phyloP scores from a whole-genome alignment of 2,888 invertebrate species.

The Thalpophila matura region DNA sequence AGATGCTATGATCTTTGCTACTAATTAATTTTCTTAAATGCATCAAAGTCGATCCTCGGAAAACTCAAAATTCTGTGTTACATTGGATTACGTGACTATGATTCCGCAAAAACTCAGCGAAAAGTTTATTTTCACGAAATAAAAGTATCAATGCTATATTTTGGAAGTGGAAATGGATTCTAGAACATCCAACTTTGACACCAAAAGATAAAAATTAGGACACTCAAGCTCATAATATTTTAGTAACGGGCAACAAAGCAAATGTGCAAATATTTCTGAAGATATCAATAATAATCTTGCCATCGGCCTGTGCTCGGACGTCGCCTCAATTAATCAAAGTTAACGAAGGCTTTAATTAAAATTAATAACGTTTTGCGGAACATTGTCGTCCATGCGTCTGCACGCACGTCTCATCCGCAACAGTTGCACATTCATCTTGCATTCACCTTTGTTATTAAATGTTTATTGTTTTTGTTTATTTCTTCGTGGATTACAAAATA shows the following conservation, averaged over 20 bases:
- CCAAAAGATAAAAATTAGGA: not conserved
- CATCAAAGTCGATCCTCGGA: no score
- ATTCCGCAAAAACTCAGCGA: no score
- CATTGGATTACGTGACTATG: not conserved
- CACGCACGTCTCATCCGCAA: slow-evolving; percentile 46
- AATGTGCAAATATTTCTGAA: slow-evolving; percentile 3
- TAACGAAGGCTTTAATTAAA: slow-evolving; percentile 75
- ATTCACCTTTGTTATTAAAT: slow-evolving; percentile 50
- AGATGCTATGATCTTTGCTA: not conserved
- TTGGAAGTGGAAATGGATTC: not conserved
- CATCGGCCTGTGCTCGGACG: slow-evolving; percentile 32
- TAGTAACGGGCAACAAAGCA: not conserved
- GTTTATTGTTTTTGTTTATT: slow-evolving; percentile 12
- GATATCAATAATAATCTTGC: slow-evolving; percentile 6
- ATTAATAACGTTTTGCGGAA: slow-evolving; percentile 68
- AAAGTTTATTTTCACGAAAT: no score
- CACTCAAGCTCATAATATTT: not conserved
- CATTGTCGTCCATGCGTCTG: slow-evolving; percentile 53
- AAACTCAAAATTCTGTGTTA: not conserved
- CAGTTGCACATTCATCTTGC: slow-evolving; percentile 56
- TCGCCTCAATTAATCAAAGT: slow-evolving; percentile 73
- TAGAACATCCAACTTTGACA: not conserved
- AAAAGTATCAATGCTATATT: not conserved
- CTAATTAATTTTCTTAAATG: not conserved
- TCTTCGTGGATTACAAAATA: not conserved